A percentile compares a stretch with the other conserved stretches of the same genome.
These are phyloP conservation scores for Oryzias melastigma DNA, from an alignment of 2,113 vertebrate species.

Conservation along the genomic window DNA sequence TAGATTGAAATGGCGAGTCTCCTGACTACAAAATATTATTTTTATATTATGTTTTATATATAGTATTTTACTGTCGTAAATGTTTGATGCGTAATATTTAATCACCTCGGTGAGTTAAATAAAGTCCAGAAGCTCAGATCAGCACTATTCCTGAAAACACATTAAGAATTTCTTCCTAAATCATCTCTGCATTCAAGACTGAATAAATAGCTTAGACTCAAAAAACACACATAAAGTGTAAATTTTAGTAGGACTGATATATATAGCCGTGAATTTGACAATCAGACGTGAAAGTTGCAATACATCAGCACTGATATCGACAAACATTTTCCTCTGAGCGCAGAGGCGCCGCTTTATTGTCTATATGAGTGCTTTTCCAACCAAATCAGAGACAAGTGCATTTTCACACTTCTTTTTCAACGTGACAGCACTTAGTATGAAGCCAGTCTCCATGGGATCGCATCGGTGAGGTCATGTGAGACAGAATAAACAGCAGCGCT, in stretches of 20 bases:
- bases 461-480: slow-evolving; percentile 32
- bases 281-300: not conserved
- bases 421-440: slow-evolving; percentile 51
- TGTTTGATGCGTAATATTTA: slow-evolving; percentile 27
- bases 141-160: slow-evolving; percentile 46
- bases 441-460: slow-evolving; percentile 39
- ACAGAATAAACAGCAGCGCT: slow-evolving; percentile 30
- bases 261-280: slow-evolving; percentile 3
- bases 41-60: too few species aligned
- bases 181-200: slow-evolving; percentile 25
- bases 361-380: slow-evolving; percentile 24
- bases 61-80: too few species aligned
- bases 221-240: not conserved
- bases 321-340: not conserved
- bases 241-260: not conserved
- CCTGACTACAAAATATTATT: slow-evolving; percentile 41
- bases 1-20: slow-evolving; percentile 46
- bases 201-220: slow-evolving; percentile 6
- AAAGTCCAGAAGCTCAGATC: slow-evolving; percentile 26
- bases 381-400: slow-evolving; percentile 24
- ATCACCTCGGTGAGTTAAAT: slow-evolving; percentile 59
- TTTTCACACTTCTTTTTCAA: slow-evolving; percentile 32
- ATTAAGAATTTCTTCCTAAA: slow-evolving; percentile 32
- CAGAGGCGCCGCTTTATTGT: slow-evolving; percentile 8
- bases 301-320: not conserved